Conservation (phyloP, 2,888 invertebrate genomes). For the Epinotia ramella region DNA sequence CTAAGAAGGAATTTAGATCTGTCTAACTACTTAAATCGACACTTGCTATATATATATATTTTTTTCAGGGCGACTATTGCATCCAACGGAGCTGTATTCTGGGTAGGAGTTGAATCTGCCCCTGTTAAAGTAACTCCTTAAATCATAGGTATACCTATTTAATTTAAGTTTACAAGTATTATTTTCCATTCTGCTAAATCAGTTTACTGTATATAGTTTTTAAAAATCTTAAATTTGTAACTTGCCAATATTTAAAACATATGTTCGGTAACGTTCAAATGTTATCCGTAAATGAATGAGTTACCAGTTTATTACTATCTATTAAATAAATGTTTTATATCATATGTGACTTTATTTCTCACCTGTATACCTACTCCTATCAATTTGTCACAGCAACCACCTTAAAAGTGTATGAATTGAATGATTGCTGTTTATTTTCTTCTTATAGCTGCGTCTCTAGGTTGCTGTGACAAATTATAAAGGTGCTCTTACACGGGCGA, state of each 20-base stretch:
- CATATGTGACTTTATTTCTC: background rate
- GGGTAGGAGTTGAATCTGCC: slow-evolving; percentile 88
- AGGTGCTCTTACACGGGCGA: too few species aligned
- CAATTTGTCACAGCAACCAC: too few species aligned
- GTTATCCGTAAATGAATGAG: background rate
- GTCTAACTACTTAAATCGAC: too few species aligned
- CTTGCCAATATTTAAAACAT: background rate
- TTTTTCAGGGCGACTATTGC: slow-evolving; percentile 88
- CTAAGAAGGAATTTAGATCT: too few species aligned
- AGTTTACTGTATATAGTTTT: background rate
- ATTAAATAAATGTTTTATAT: slow-evolving; percentile 25
- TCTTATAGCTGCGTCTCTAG: too few species aligned
- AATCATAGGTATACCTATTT: slow-evolving; percentile 24
- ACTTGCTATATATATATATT: slow-evolving; percentile 44
- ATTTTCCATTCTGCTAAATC: background rate
- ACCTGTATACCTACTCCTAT: too few species aligned
- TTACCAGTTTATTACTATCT: background rate
- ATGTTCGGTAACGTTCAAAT: background rate
- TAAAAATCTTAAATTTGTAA: background rate
- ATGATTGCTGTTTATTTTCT: too few species aligned
- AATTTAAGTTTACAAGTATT: slow-evolving; percentile 28
- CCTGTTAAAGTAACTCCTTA: slow-evolving; percentile 82
- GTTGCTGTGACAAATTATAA: too few species aligned
- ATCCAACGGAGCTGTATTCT: slow-evolving; percentile 88
- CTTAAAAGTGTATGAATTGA: too few species aligned